Evolutionary conservation across 2,797 vertebrate genomes (phyloP), one percentile per base, ranked within the genome.

Genomic region (Argyrosomus regius): DNA sequence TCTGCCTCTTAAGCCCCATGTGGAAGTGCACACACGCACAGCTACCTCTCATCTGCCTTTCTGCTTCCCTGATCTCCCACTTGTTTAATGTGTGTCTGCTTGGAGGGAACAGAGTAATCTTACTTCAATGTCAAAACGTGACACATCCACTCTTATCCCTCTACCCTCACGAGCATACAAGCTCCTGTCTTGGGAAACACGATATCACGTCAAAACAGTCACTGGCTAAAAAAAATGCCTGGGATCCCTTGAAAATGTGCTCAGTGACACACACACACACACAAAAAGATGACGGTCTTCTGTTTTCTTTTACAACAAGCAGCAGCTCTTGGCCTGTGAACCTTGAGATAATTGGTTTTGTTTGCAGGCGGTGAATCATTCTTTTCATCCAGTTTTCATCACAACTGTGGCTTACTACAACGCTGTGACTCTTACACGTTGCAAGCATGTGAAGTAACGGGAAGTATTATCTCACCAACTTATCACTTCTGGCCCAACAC

Each of bases 141-240:
- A 70, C 64, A 83, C 87, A 89, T 88, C 84, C 72, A 78, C 79
- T 81, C 80, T 76, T 87, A 82, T 86, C 81, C 87, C 75, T 78
- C 70, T 77, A 26, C 62, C 54, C 65, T 87, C 84, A 87, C 43
- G 31, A 60, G 85, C 72, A 72, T 74, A 86, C 83, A 59, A 72
- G 75, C 75, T 83, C 80, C 81, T 77, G 82, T 88, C 84, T 77
- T 86, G 83, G 85, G 91, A 92, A 94, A 92, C 88, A 84, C 52
- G 65, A 90, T 88, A 87, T 84, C 77, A 75, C 64, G 80, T 93
- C 90, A 93, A 91, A 93, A 92, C 89, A 94, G 63, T 91, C 88
- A 88, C 84, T 83, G 67, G 68, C 73, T 86, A 57, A 88, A 88
- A 69, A 66, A 66, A 39, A 66, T 72, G 77, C 24, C 68, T 82